A percentile compares a stretch with the other conserved stretches of the same genome.
Evolutionary conservation across 2,797 vertebrate species (phyloP).

Genomic region (Gouania willdenowi): DNA sequence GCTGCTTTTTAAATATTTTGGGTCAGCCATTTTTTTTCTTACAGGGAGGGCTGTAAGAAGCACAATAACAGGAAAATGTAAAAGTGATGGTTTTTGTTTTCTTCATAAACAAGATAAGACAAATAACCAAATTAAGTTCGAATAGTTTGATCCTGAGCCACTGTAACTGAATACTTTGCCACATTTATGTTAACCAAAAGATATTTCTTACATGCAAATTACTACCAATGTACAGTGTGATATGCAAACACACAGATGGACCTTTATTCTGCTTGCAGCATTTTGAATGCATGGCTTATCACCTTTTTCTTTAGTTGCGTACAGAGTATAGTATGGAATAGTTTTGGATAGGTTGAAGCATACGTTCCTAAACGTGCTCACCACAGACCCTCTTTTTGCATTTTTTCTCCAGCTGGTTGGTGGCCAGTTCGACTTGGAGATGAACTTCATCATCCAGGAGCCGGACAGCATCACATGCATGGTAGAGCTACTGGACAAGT

Average conservation of each 20-base stretch:
- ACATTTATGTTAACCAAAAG: too few species aligned
- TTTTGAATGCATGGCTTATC: slow-evolving; percentile 22
- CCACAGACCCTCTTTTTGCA: background rate
- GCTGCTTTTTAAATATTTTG: slow-evolving; percentile 9
- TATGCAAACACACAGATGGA: slow-evolving; percentile 10
- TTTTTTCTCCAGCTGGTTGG: slow-evolving; percentile 83
- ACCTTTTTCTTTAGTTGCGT: slow-evolving; percentile 9
- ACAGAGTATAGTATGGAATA: background rate
- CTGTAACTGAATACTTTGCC: too few species aligned
- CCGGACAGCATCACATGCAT: slow-evolving; percentile 90
- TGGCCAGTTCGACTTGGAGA: slow-evolving; percentile 95
- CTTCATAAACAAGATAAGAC: too few species aligned
- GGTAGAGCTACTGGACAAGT: slow-evolving; percentile 93
- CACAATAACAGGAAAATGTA: too few species aligned
- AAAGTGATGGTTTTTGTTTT: too few species aligned
- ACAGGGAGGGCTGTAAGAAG: slow-evolving; percentile 7
- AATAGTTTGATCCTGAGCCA: too few species aligned
- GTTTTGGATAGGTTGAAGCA: background rate
- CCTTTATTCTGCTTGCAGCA: slow-evolving; percentile 31
- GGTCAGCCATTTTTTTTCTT: background rate
- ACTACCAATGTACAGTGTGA: background rate
- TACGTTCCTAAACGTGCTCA: too few species aligned
- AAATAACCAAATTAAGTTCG: too few species aligned
- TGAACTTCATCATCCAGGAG: slow-evolving; percentile 99
- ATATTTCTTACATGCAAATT: too few species aligned